These are phyloP conservation scores for Enteromius radiatus DNA, from an alignment of 2,797 vertebrate genomes.

Conservation along the genomic window DNA sequence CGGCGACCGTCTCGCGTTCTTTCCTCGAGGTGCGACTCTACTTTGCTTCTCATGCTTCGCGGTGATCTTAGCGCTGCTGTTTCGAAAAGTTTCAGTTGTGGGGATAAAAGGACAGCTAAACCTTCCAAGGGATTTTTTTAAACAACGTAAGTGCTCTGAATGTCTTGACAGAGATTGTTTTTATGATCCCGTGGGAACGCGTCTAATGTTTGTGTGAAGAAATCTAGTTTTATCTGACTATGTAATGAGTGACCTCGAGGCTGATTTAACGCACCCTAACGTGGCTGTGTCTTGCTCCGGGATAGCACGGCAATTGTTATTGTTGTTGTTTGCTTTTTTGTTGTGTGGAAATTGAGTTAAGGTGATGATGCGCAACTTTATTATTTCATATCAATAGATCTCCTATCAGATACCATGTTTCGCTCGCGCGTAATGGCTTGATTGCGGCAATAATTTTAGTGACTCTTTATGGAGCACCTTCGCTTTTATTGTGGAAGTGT, in stretches of 20 bases:
- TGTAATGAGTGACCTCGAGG: constrained; percentile 36
- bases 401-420: constrained; percentile 33
- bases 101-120: constrained; percentile 60
- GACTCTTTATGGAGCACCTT: constrained; percentile 32
- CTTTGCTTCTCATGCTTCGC: constrained; percentile 76
- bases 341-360: constrained; percentile 31
- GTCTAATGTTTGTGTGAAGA: constrained; percentile 54
- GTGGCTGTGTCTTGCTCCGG: constrained; percentile 24
- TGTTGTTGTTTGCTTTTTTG: constrained; percentile 41
- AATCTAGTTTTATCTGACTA: constrained; percentile 46
- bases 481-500: constrained; percentile 17
- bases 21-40: constrained; percentile 79
- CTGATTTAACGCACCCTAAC: constrained; percentile 30
- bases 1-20: constrained; percentile 69
- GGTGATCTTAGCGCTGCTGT: constrained; percentile 69
- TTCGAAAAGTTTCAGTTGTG: constrained; percentile 65
- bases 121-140: constrained; percentile 61
- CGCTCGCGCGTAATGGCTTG: constrained; percentile 19
- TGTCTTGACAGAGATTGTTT: constrained; percentile 46
- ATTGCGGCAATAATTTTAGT: constrained; percentile 30
- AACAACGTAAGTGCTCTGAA: constrained; percentile 64
- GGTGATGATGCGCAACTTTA: constrained; percentile 34
- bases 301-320: constrained; percentile 32
- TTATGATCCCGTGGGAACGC: constrained; percentile 40
- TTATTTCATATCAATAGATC: constrained; percentile 32